Base-by-base conservation (phyloP, 2,888 invertebrate genomes). In the Prostheceraeus crozeri region DNA sequence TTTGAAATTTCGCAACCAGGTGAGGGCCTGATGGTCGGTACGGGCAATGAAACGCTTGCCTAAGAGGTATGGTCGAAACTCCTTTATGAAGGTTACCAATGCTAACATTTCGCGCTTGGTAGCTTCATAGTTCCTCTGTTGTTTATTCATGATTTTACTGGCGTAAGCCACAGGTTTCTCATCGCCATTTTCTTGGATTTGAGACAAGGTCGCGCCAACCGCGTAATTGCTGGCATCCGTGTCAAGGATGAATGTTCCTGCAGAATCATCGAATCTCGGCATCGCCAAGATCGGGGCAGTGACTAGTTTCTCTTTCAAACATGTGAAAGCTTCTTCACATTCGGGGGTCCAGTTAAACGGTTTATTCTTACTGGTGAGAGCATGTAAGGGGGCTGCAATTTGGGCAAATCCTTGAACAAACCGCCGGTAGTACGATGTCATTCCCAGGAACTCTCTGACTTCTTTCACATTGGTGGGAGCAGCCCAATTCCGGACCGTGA, bases 1-100 rank as follows among this genome's bases (percentile, higher is more conserved):
- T n/a, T n/a, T n/a, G n/a, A n/a, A n/a, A n/a, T n/a, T 31, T 35
- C 25, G 53, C 30, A 53, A 8, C 25, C 28, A 33, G 19, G 53
- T 53, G 0, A 65, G 46, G 8, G 65, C 61, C 25, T 60, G 57
- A 55, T 67, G 65, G 31, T 67, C 67, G n/a, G 67, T 67, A 6
- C 53, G 33, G 25, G 65, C 53, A 0, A 35, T 60, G 30, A 67
- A 67, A 2, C 54, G 23, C 4, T 35, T 54, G 16, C 59, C 56
- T 8, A 55, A 61, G 28, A 66, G 36, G 35, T 63, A 67, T 3
- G 57, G 11, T 25, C 62, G 63, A 30, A 56, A 67, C 19, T 60
- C 16, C 52, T 65, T 61, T 1, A 64, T 45, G 0, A 62, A 66
- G 30, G 57, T 59, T 10, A 67, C 59, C 10, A 64, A 51, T 21